Base-by-base conservation (phyloP, 2,113 vertebrate species). In the Onychostoma macrolepis region DNA sequence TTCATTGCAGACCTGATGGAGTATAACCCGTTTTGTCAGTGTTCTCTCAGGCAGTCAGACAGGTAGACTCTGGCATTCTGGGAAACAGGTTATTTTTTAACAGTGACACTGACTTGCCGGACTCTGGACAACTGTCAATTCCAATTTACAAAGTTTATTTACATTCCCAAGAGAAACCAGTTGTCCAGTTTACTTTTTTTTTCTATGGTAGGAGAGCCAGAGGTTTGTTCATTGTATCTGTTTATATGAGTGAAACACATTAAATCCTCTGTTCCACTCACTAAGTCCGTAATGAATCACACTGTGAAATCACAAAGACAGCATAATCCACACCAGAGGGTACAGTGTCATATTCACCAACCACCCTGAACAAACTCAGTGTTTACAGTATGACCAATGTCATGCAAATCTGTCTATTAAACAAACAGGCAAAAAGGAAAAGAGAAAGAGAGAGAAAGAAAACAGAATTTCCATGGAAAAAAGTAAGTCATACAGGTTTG, bases 61-160 rank as follows among this genome's bases (percentile, higher is more conserved):
- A 89, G 88, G 83, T 88, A 1, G 90, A 88, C 91, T 89, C 74
- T 86, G 87, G 65, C 69, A 87, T 89, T 91, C 87, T 36, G 45
- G 86, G 84, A 88, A 91, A 80, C 71, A 8, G 86, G 90, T 92
- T 91, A 88, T 84, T 90, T 84, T 90, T 92, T 90, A 90, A 92
- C 92, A 91, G 90, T 41, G 41, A 85, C 92, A 92, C 89, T 81
- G 48, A 48, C 63, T 83, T 81, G 76, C 72, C 36, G 79, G 83
- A 74, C 56, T 56, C 53, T 38, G 61, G 71, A 83, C 80, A 78
- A 77, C 72, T 30, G 43, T 38, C 41, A 48, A 17, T 63, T 61
- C 13, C 30, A 15, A 72, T 38, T 84, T 67, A 17, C 43, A 15
- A 11, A n/a, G 12, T 63, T 48, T 76, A 77, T 83, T 74, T 69